Base-by-base conservation (phyloP, 2,888 invertebrate species). In the Polylopha cassiicola region DNA sequence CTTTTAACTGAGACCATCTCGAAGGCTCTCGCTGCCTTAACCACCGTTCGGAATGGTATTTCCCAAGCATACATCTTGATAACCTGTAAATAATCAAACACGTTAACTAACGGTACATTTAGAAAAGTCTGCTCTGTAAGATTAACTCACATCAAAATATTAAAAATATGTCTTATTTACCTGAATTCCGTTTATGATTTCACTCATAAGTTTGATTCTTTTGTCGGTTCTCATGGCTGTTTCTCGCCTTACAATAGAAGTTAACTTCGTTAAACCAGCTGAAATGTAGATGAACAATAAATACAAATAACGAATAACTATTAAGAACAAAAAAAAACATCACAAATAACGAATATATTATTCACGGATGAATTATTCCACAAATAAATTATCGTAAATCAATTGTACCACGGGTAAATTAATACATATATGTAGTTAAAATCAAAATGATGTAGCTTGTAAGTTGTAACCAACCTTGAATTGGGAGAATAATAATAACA, bases 61-160 rank as follows among this genome's bases (percentile, higher is more conserved):
- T 97, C 97, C 93, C 97, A 97, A 1, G 95, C 92, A 68, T 96
- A 97, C 96, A 97, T 97, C 85, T 97, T 97, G 46, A 97, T 95
- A 0, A 96, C 93, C 80, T 92, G 69, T 30, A 61, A 55, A 30
- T 37, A 50, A 39, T 45, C 24, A 18, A 34, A 7, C 15, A 41
- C 26, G 3, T 41, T n/a, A 27, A 15, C 5, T 9, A 11, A 34
- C 6, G 10, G n/a, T 18, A 16, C 24, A 37, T 13, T 18, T 14
- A 15, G 17, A 26, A 27, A 20, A 34, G 10, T 24, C 9, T 5
- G n/a, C n/a, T n/a, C n/a, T n/a, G n/a, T n/a, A n/a, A n/a, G n/a
- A n/a, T n/a, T n/a, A n/a, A n/a, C n/a, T n/a, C n/a, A n/a, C n/a
- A n/a, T n/a, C n/a, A n/a, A n/a, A n/a, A n/a, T n/a, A n/a, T n/a